These are phyloP conservation scores for Peromyscus eremicus DNA, from an alignment of 2,797 vertebrate genomes.

Conservation along the genomic window DNA sequence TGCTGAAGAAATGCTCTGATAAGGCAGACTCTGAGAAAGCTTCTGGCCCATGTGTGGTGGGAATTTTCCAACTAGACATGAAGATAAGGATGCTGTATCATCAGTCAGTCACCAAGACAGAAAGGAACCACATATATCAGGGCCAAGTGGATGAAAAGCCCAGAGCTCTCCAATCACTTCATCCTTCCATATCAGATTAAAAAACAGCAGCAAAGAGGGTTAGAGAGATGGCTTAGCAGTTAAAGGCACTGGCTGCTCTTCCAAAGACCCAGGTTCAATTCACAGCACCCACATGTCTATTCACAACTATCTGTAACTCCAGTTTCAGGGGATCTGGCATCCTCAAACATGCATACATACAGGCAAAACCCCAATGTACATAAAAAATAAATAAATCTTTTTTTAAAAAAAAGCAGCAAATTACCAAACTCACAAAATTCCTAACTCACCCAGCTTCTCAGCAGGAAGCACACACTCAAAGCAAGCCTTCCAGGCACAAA, in stretches of 20 bases:
- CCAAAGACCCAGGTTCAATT: background rate
- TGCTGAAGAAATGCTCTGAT: background rate
- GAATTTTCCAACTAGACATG: background rate
- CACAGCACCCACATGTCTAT: background rate
- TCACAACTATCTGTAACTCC: background rate
- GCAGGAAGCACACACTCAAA: background rate
- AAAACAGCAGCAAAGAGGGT: background rate
- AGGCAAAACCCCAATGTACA: background rate
- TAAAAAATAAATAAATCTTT: background rate
- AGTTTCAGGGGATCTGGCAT: background rate
- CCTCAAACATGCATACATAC: background rate
- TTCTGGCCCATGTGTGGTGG: background rate
- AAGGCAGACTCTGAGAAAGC: background rate
- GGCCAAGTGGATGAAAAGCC: rapidly evolving
- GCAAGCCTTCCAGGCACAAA: background rate
- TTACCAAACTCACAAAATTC: background rate
- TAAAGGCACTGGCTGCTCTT: background rate
- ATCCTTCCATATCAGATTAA: background rate
- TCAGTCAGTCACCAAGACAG: background rate
- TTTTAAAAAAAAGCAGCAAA: background rate
- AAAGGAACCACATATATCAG: rapidly evolving
- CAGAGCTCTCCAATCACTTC: rapidly evolving
- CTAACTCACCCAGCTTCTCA: background rate
- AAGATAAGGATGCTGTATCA: rapidly evolving
- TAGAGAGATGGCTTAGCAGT: background rate